Evolutionary conservation across 1,140 invertebrate species (phyloP).

Genomic region (Temnothorax longispinosus): DNA sequence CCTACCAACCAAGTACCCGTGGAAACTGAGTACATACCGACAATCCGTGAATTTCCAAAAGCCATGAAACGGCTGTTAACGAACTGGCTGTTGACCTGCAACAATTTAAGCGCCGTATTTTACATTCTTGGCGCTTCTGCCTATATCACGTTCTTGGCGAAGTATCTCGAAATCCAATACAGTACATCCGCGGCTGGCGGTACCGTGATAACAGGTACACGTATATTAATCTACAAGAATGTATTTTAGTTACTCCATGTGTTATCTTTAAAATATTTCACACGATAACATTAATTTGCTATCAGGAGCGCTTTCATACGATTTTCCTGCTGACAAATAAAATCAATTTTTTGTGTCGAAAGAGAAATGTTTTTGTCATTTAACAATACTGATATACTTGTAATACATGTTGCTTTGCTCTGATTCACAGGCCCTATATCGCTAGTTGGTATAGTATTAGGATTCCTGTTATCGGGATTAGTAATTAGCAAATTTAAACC

Average conservation of each 20-base stretch:
- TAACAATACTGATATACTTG: background rate
- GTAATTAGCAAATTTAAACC: conserved; percentile 89
- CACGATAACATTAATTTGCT: background rate
- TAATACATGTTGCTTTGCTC: background rate
- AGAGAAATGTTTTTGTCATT: background rate
- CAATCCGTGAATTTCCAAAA: conserved; percentile 86
- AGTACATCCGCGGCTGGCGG: conserved; percentile 88
- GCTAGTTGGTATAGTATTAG: conserved; percentile 87
- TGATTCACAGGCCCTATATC: conserved; percentile 83
- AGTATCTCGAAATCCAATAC: conserved; percentile 91
- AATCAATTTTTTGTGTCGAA: background rate
- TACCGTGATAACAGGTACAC: conserved; percentile 87
- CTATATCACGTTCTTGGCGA: conserved; percentile 90
- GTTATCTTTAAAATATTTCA: background rate
- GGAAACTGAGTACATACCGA: conserved; percentile 73
- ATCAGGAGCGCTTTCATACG: background rate
- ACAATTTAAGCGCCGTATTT: conserved; percentile 87
- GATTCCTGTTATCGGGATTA: conserved; percentile 88
- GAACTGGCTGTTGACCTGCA: conserved; percentile 88
- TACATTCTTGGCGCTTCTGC: conserved; percentile 89
- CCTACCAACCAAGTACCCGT: conserved; percentile 50
- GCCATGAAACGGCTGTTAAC: conserved; percentile 87
- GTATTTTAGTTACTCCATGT: background rate
- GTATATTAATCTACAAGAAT: background rate
- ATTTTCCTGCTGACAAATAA: background rate